phyloP scores from a whole-genome alignment of 2,888 invertebrate genomes.

The Hirtodrosophila cameraria region DNA sequence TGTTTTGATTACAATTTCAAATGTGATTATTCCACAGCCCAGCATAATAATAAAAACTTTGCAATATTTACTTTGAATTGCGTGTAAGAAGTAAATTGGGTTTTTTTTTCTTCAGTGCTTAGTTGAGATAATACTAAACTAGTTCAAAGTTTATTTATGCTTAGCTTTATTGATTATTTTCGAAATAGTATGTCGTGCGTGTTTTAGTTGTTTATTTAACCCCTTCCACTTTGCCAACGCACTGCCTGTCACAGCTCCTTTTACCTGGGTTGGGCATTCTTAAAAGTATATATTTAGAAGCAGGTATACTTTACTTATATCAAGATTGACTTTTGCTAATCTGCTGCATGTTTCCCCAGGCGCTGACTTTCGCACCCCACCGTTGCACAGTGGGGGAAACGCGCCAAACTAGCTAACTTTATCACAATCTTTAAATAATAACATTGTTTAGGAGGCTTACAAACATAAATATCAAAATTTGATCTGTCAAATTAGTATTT shows the following conservation, averaged over 20 bases:
- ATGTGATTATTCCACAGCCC: too few relatives aligned
- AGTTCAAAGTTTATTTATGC: slow-evolving; percentile 47
- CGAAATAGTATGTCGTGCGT: slow-evolving; percentile 56
- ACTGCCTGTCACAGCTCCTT: slow-evolving; percentile 27
- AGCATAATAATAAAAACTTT: slow-evolving; percentile 17
- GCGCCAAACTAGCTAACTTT: too few relatives aligned
- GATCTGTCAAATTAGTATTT: too few relatives aligned
- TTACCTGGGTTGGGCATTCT: slow-evolving; percentile 26
- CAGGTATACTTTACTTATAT: slow-evolving; percentile 24
- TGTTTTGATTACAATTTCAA: slow-evolving; percentile 19
- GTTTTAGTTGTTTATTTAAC: slow-evolving; percentile 44
- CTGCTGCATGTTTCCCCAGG: slow-evolving; percentile 34
- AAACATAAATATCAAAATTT: too few relatives aligned
- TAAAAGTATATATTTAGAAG: slow-evolving; percentile 2
- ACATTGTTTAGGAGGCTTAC: too few relatives aligned
- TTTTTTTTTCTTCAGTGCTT: slow-evolving; percentile 18
- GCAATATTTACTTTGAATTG: slow-evolving; percentile 18
- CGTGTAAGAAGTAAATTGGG: slow-evolving; percentile 40
- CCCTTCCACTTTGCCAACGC: background rate
- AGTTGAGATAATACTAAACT: slow-evolving; percentile 39
- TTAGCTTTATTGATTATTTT: slow-evolving; percentile 64
- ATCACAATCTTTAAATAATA: too few relatives aligned
- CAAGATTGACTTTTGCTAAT: slow-evolving; percentile 64
- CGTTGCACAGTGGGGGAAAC: background rate
- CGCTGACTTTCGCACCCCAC: slow-evolving; percentile 10